A percentile compares a stretch with the other conserved stretches of the same genome.
These are phyloP conservation scores for Nyctalus aviator DNA, from an alignment of 2,797 vertebrate genomes.

Conservation along the genomic window DNA sequence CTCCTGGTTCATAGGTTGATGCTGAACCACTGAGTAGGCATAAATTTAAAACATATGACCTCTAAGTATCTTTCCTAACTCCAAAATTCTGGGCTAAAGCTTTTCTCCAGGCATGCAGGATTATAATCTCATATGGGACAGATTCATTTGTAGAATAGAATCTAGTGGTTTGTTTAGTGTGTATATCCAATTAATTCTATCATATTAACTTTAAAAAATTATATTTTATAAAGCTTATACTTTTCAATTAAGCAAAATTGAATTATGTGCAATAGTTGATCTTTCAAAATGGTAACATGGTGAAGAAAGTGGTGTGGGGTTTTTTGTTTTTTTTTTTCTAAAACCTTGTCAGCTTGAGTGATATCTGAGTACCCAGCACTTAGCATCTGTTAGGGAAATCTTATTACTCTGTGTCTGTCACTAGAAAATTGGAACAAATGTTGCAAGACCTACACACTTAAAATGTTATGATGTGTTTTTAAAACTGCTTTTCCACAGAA, in stretches of 20 bases:
- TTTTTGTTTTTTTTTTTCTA: background rate
- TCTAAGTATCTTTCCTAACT: conserved; percentile 19
- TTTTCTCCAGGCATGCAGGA: background rate
- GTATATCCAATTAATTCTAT: conserved; percentile 27
- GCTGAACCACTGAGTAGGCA: background rate
- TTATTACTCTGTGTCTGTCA: conserved; percentile 61
- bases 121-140: conserved; percentile 18
- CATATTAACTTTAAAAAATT: conserved; percentile 35
- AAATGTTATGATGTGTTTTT: conserved; percentile 65
- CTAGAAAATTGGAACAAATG: conserved; percentile 68
- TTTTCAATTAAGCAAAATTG: conserved; percentile 71
- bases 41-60: conserved; percentile 23
- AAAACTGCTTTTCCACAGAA: conserved; percentile 68
- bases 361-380: conserved; percentile 63
- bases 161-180: background rate
- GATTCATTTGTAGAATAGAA: background rate
- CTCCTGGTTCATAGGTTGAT: too few relatives aligned
- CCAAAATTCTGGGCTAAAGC: background rate
- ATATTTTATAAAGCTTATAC: conserved; percentile 32
- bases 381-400: conserved; percentile 71
- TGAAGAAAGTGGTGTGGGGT: conserved; percentile 30
- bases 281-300: conserved; percentile 56
- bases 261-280: conserved; percentile 52
- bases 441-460: conserved; percentile 61
- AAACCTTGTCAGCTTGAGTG: conserved; percentile 68